Base-by-base conservation (phyloP, 1,140 invertebrate genomes). In the Drosophila sturtevanti region DNA sequence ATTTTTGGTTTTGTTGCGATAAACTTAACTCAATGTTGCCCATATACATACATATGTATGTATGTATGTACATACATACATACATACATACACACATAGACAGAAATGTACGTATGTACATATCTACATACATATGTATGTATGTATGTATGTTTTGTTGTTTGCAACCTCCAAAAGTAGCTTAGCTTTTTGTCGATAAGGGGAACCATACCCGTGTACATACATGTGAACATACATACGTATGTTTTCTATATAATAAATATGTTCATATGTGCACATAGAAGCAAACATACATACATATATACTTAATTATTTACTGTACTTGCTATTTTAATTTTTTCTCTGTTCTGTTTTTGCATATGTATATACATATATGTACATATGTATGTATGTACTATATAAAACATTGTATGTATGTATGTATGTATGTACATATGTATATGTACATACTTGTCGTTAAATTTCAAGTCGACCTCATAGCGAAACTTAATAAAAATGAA, bases 381-480 rank as follows among this genome's bases (percentile, higher is more conserved):
- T 44, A 48, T n/a, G 4, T 12, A 35, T 12, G 4, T 12, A 35
- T 12, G 9, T 35, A 35, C 34, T 35, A 35, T 31, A 24, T 4
- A 24, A 4, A 24, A 3, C 2, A 4, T 1, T 34, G 9, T 9
- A 1, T 16, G 16, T 16, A 4, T 38, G 1, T 44, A 44, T 48
- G 21, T 16, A 48, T 21, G 9, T 44, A 16, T 48, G 9, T 18
- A n/a, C n/a, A n/a, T n/a, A n/a, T 48, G 11, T 48, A 10, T 18
- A 31, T 6, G 4, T 24, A 24, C 16, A 18, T 44, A 16, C 56
- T 74, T 54, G 71, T 64, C 48, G 72, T 65, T 67, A 63, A 77
- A 80, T 86, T 85, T 86, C 67, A 56, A 55, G 66, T n/a, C 73
- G 69, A 77, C 69, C 81, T 79, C 63, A 74, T 62, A 77, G 73